Conservation (phyloP, 2,797 vertebrate species). For the Macropus fuliginosus region DNA sequence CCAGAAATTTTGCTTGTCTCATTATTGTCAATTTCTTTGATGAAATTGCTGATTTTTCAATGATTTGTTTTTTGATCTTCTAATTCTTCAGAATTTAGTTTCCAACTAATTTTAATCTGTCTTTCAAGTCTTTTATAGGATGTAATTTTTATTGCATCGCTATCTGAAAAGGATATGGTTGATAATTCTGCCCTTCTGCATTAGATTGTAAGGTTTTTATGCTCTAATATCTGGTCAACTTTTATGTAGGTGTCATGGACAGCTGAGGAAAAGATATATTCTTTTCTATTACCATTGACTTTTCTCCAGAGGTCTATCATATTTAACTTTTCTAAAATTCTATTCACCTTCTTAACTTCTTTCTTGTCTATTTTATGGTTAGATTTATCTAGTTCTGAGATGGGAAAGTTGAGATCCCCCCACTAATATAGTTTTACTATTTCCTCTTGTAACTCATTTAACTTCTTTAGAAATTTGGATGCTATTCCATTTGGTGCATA, state of each 20-base stretch:
- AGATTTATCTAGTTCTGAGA: background rate
- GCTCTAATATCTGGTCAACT: background rate
- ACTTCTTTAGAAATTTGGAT: background rate
- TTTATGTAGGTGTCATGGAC: background rate
- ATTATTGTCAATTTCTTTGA: no score
- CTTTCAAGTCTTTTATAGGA: background rate
- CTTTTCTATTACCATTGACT: background rate
- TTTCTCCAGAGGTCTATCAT: background rate
- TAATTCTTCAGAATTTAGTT: background rate
- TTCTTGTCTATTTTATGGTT: background rate
- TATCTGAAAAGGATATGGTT: background rate
- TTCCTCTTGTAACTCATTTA: background rate
- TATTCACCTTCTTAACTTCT: background rate
- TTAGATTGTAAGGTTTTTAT: background rate
- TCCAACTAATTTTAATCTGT: background rate
- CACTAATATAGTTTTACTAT: background rate
- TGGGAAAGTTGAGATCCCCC: background rate
- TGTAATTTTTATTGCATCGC: background rate
- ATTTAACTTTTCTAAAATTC: background rate
- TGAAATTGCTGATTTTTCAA: no score
- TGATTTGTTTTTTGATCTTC: background rate
- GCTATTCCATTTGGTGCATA: background rate
- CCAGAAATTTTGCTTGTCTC: no score
- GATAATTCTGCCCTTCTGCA: background rate
- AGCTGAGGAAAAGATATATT: no score